Evolutionary conservation across 2,888 invertebrate genomes (phyloP).

Genomic region (Ditula angustiorana): DNA sequence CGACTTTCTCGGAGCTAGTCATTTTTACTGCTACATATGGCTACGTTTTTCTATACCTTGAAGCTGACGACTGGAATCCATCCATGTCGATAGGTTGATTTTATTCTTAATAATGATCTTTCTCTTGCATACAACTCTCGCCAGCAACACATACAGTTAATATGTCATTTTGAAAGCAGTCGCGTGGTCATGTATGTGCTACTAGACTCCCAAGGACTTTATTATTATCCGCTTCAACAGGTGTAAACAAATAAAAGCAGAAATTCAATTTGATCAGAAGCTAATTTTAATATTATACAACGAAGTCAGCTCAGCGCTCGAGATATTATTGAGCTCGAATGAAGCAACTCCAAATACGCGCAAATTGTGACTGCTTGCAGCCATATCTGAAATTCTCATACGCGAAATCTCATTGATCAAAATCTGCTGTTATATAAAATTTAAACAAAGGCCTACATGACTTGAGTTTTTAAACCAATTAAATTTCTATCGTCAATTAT

Average conservation of each 20-base stretch:
- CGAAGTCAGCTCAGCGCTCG: constrained; percentile 8
- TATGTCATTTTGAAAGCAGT: too few species aligned
- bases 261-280: constrained; percentile 4
- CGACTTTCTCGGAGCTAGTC: too few species aligned
- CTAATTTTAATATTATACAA: constrained; percentile 26
- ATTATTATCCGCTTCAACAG: not conserved
- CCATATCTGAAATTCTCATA: not conserved
- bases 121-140: too few species aligned
- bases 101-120: too few species aligned
- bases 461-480: constrained; percentile 3
- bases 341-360: constrained; percentile 24
- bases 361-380: constrained; percentile 9
- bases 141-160: too few species aligned
- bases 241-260: not conserved
- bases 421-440: constrained; percentile 1
- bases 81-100: too few species aligned
- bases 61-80: too few species aligned
- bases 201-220: too few species aligned
- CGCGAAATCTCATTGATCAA: not conserved
- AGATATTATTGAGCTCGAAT: constrained; percentile 13
- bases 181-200: too few species aligned
- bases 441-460: constrained; percentile 3
- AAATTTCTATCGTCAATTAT: not conserved
- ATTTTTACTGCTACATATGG: too few species aligned
- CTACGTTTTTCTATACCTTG: too few species aligned